Evolutionary conservation across 2,113 vertebrate species (phyloP), one percentile per base, ranked within the genome.

Genomic region (Istiophorus platypterus): DNA sequence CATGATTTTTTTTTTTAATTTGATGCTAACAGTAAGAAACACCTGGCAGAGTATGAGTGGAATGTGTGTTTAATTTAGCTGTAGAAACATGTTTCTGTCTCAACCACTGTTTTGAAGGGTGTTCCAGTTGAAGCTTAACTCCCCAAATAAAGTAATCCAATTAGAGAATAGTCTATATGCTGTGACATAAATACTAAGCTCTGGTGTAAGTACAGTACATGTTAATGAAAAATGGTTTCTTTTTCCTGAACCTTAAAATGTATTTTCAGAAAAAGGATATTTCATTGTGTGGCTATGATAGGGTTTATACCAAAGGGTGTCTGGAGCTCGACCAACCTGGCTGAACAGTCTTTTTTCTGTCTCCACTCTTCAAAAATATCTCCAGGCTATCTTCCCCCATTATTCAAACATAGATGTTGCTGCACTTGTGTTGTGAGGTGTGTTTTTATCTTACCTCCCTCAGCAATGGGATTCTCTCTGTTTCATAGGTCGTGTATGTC

Each of bases 341-440:
- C 71, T 51, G 22, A 59, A 56, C 72, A 78, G 73, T 85, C 78
- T 54, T 57, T 57, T 86, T 77, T 86, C 71, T 59, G 41, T 51
- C 71, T 72, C 20, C 51, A 24, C n/a, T 63, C 72, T 82, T 72
- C 75, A 77, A 83, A 90, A 93, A 93, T 76, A 92, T 85, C 91
- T 85, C 61, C 62, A 29, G 89, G 92, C 86, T 81, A 80, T 86
- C 84, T 90, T 89, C 56, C 78, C 58, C 22, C 20, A 37, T 75
- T 80, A 49, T 84, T 83, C 72, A 87, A 89, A 84, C 81, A 82
- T 31, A 82, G 85, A 88, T 66, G 65, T 66, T 65, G 17, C 17
- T 64, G 42, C 31, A 63, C 29, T 82, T 27, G 11, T 66, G 27
- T 54, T n/a, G 10, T 57, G 63, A 26, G 1, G 22, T n/a, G n/a